Evolutionary conservation across 2,113 vertebrate species (phyloP).

Genomic region (Plotosus lineatus): DNA sequence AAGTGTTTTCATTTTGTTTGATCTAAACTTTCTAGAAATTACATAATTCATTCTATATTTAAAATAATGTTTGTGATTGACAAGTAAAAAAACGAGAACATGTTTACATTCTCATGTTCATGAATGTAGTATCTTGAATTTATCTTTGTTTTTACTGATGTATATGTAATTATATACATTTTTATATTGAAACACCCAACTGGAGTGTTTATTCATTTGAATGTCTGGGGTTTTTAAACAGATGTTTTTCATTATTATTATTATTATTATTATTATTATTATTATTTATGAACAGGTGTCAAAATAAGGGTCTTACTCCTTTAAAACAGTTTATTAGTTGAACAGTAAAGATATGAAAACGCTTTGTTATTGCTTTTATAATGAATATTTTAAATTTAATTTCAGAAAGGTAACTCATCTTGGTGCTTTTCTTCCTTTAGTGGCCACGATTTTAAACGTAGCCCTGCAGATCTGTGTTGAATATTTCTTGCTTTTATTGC

Average conservation of each 20-base stretch:
- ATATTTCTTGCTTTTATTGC: background rate
- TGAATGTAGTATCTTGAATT: background rate
- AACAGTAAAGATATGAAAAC: background rate
- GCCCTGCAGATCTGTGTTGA: constrained; percentile 5
- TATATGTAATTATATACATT: background rate
- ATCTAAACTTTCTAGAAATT: background rate
- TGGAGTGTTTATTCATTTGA: background rate
- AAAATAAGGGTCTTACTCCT: background rate
- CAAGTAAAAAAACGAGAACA: too few relatives aligned
- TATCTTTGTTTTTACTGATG: background rate
- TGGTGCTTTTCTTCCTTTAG: background rate
- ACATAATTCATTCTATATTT: too few relatives aligned
- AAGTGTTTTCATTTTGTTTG: background rate
- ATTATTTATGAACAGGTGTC: background rate
- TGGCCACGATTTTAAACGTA: background rate
- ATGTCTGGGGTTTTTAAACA: background rate
- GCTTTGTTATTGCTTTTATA: background rate
- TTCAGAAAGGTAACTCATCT: background rate
- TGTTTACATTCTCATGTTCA: too few relatives aligned
- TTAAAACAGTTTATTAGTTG: background rate
- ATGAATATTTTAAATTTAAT: background rate
- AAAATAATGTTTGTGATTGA: too few relatives aligned
- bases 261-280: too few relatives aligned
- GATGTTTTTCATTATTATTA: background rate
- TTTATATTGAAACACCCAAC: background rate